phyloP scores from a whole-genome alignment of 2,113 vertebrate genomes.

The Elachura formosa region DNA sequence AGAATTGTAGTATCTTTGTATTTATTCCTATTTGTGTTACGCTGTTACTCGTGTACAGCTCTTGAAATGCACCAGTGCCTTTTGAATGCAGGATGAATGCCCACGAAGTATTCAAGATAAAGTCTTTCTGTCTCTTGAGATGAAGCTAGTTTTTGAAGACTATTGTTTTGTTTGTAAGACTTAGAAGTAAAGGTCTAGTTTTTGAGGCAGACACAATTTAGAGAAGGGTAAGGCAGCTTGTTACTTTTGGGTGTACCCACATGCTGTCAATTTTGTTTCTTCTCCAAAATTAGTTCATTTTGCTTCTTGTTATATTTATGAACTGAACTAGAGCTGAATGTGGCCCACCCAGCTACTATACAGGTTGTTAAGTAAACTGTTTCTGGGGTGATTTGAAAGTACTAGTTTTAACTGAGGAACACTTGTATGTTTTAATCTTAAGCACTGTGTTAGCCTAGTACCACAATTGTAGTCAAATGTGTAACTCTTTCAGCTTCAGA shows the following conservation, averaged over 20 bases:
- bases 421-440: neutral
- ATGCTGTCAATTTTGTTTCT: neutral
- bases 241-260: neutral
- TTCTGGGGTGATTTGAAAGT: neutral
- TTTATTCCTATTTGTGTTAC: neutral
- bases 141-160: neutral
- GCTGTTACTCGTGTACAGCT: conserved; percentile 2
- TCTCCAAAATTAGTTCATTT: neutral
- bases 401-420: neutral
- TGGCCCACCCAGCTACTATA: neutral
- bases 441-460: neutral
- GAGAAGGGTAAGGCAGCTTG: neutral
- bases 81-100: conserved; percentile 1
- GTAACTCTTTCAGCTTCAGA: neutral
- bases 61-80: neutral
- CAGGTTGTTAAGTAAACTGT: neutral
- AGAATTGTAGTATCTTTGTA: conserved; percentile 22
- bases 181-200: neutral
- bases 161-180: neutral
- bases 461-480: neutral
- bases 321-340: neutral
- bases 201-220: neutral
- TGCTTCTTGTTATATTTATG: neutral
- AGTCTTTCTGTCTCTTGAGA: neutral
- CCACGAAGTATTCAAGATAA: neutral